phyloP scores from a whole-genome alignment of 2,113 vertebrate species.

The Boulengeromyrus knoepffleri region DNA sequence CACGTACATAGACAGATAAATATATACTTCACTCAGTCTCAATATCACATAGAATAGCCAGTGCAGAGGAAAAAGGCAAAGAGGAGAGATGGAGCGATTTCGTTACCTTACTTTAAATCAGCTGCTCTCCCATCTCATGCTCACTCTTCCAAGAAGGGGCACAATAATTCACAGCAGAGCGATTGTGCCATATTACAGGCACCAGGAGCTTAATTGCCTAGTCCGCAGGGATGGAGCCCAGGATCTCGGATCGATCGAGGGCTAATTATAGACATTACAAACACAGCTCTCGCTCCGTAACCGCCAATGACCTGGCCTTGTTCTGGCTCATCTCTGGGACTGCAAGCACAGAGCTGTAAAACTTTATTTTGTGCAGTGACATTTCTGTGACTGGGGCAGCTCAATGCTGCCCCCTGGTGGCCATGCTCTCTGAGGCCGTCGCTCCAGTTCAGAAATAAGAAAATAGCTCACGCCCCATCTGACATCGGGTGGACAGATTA shows the following conservation, averaged over 20 bases:
- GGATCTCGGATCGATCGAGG: not conserved
- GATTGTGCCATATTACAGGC: not conserved
- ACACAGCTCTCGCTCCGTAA: not conserved
- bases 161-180: constrained; percentile 6
- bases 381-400: not conserved
- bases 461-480: not conserved
- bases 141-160: constrained; percentile 10
- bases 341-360: not conserved
- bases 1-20: not conserved
- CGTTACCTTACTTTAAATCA: constrained; percentile 8
- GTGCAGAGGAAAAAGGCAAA: not conserved
- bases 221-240: not conserved
- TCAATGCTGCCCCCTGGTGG: not conserved
- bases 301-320: not conserved
- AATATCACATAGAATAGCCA: not conserved
- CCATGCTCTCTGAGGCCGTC: not conserved
- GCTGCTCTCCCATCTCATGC: not conserved
- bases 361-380: not conserved
- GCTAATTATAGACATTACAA: constrained; percentile 1
- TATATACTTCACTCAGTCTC: not conserved
- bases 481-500: not conserved
- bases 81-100: not conserved
- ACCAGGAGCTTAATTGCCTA: not conserved
- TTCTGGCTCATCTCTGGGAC: not conserved
- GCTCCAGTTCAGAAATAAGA: not conserved